These are phyloP conservation scores for Phyllotreta striolata DNA, from an alignment of 2,888 invertebrate species.

Conservation along the genomic window DNA sequence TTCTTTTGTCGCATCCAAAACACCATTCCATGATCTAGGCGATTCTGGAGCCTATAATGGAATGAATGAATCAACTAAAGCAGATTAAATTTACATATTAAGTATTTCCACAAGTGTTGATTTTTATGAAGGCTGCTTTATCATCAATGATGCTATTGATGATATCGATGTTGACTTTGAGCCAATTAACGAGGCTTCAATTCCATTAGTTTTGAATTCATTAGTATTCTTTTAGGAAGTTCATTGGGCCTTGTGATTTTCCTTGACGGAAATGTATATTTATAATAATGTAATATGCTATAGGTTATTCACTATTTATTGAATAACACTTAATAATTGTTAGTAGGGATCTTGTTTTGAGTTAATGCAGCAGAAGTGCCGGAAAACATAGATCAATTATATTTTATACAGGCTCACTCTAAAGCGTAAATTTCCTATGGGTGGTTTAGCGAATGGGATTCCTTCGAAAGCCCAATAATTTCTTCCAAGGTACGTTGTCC, in stretches of 20 bases:
- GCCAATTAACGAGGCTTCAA: no score
- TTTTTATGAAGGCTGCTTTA: neutral
- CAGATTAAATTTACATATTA: neutral
- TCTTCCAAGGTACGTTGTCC: constrained; percentile 31
- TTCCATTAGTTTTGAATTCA: no score
- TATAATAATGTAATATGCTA: no score
- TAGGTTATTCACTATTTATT: no score
- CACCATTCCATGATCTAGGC: constrained; percentile 40
- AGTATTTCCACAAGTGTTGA: constrained; percentile 1
- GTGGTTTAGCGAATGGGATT: constrained; percentile 42
- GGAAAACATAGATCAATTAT: neutral
- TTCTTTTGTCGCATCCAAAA: constrained; percentile 41
- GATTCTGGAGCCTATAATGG: constrained; percentile 39
- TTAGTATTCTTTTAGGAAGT: no score
- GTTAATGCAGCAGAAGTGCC: no score
- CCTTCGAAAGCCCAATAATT: constrained; percentile 39
- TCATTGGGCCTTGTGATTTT: no score
- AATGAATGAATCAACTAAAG: neutral
- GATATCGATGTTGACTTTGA: no score
- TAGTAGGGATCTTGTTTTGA: no score
- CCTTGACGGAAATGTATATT: no score
- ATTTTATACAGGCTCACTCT: constrained; percentile 30
- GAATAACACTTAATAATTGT: no score
- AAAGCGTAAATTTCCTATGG: constrained; percentile 38
- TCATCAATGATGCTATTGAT: no score